phyloP scores from a whole-genome alignment of 92 coral and sea anemone species.

The Zoanthus sociatus region DNA sequence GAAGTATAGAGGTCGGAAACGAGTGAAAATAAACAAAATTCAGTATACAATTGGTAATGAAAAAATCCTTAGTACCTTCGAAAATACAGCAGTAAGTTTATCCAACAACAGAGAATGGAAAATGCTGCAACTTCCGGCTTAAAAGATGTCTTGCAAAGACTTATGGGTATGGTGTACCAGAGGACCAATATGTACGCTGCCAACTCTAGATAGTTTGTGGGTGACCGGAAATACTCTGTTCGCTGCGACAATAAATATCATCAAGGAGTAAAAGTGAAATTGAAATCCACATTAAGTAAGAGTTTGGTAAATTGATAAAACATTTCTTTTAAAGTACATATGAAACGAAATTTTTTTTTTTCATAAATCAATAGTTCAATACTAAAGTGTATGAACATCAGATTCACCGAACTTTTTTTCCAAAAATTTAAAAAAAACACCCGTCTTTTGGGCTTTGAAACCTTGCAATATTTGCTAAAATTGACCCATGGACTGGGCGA shows the following conservation, averaged over 20 bases:
- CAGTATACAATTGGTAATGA: too few relatives aligned
- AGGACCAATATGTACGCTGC: constrained; percentile 53
- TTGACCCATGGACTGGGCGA: too few relatives aligned
- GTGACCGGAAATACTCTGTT: background rate
- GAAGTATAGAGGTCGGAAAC: background rate
- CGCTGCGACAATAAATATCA: constrained; percentile 3
- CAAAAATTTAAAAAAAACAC: too few relatives aligned
- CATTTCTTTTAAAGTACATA: too few relatives aligned
- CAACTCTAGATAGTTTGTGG: constrained; percentile 55
- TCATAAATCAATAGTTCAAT: too few relatives aligned
- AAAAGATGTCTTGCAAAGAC: constrained; percentile 69
- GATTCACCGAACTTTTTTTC: too few relatives aligned
- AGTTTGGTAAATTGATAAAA: background rate
- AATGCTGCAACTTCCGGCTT: constrained; percentile 69
- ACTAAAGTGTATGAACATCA: too few relatives aligned
- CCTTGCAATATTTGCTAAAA: too few relatives aligned
- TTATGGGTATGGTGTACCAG: constrained; percentile 55
- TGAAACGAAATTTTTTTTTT: too few relatives aligned
- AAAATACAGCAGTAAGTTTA: constrained; percentile 74
- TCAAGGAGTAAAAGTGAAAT: background rate
- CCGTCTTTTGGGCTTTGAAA: too few relatives aligned
- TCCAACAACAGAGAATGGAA: constrained; percentile 75
- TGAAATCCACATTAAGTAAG: background rate
- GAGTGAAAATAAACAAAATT: background rate
- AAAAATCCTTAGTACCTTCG: constrained; percentile 56